phyloP scores from a whole-genome alignment of 2,888 invertebrate genomes.

The Tetranychus piercei region DNA sequence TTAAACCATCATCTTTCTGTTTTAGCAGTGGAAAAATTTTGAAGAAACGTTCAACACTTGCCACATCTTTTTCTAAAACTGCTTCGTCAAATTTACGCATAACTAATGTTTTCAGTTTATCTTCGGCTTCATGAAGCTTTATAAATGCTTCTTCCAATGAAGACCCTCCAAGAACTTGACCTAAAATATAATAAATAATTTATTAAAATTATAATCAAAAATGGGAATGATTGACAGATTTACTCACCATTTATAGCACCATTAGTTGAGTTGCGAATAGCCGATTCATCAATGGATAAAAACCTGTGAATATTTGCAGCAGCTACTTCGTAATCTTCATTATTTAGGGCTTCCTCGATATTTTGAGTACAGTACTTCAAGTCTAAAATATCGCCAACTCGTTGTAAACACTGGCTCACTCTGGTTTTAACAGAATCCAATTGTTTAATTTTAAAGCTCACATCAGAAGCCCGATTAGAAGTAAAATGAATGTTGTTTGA shows the following conservation, averaged over 20 bases:
- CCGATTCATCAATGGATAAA: conserved; percentile 70
- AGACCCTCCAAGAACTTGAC: conserved; percentile 4
- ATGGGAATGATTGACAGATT: conserved; percentile 33
- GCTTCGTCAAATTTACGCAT: conserved; percentile 74
- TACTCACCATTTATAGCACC: conserved; percentile 8
- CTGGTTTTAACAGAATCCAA: conserved; percentile 78
- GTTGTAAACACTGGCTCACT: conserved; percentile 77
- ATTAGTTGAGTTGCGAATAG: conserved; percentile 30
- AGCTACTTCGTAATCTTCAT: conserved; percentile 89
- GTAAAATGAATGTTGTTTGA: conserved; percentile 68
- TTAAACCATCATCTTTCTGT: conserved; percentile 70
- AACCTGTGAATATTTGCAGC: conserved; percentile 87
- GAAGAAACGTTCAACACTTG: conserved; percentile 80
- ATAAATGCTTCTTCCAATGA: conserved; percentile 48
- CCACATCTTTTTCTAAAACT: conserved; percentile 63
- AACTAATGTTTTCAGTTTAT: conserved; percentile 49
- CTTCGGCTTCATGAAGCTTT: conserved; percentile 54
- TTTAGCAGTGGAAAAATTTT: conserved; percentile 89
- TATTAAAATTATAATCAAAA: no score
- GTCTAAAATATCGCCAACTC: conserved; percentile 85
- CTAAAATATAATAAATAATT: not conserved
- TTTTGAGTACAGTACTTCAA: conserved; percentile 88
- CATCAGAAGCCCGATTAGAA: conserved; percentile 70
- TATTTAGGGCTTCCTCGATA: conserved; percentile 77
- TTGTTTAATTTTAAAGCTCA: conserved; percentile 83